Evolutionary conservation across 2,888 invertebrate species (phyloP), one percentile per base, ranked within the genome.

Genomic region (Leptogaster cylindrica): DNA sequence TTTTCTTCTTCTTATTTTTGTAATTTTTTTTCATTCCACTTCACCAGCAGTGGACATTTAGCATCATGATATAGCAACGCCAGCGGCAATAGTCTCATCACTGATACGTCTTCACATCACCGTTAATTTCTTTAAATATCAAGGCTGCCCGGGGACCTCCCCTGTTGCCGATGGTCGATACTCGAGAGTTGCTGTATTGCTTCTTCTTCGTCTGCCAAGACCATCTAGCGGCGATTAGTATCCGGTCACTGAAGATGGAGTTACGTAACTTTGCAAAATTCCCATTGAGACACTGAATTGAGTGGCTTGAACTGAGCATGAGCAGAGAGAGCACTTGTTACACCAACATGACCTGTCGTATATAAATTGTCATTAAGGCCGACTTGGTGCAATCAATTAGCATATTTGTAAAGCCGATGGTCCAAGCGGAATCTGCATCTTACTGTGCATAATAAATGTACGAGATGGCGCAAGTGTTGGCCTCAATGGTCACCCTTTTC

Each of bases 91-190:
- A 23, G 55, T 55, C 55, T 23, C 36, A 55, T 39, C 55, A 48
- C 36, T 55, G 23, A 36, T 20, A 23, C 36, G n/a, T 20, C 55
- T 55, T 1, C 44, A 44, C 36, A 55, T 55, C 12, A 12, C 55
- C 33, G 36, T 28, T 20, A 55, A 55, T 55, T 64, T 64, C 48
- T 64, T 64, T 64, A 64, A 64, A 64, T 64, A 64, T 64, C 64
- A 64, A 64, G 64, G 64, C 46, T 64, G 36, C 36, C 31, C 10
- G 48, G 18, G 28, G 5, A 16, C 33, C 14, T 46, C 28, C 44
- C 28, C 23, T 46, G 46, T 46, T 46, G 16, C n/a, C 46, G 46
- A 5, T 46, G 46, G 46, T 46, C 23, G n/a, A 23, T 12, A 23
- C 23, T 20, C 36, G 20, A 23, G 36, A 20, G 20, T 52, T 55